Evolutionary conservation across 2,888 invertebrate genomes (phyloP).

Genomic region (Drosophila koepferae): DNA sequence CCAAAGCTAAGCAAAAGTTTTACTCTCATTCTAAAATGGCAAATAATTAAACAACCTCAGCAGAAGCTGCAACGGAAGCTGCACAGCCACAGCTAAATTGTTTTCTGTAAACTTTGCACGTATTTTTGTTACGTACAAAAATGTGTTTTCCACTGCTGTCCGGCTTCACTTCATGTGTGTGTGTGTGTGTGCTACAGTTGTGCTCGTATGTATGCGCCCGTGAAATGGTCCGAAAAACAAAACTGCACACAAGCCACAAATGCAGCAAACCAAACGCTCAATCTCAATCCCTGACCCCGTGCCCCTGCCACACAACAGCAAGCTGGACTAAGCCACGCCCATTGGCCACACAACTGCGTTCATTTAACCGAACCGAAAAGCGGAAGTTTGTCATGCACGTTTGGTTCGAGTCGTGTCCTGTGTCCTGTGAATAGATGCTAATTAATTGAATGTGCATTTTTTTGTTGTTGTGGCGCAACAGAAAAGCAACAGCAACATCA

Average conservation of each 20-base stretch:
- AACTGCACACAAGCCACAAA: slow-evolving; percentile 61
- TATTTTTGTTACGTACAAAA: slow-evolving; percentile 66
- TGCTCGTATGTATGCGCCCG: slow-evolving; percentile 37
- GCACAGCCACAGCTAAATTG: slow-evolving; percentile 57
- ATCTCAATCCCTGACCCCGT: slow-evolving; percentile 1
- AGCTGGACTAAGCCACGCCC: slow-evolving; percentile 34
- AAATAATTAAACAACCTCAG: slow-evolving; percentile 70
- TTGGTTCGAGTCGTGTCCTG: slow-evolving; percentile 40
- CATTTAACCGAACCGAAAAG: slow-evolving; percentile 62
- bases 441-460: slow-evolving; percentile 62
- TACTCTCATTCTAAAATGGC: slow-evolving; percentile 31
- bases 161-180: slow-evolving; percentile 18
- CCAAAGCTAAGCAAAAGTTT: slow-evolving; percentile 26
- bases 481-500: background rate
- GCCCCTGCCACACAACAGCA: background rate
- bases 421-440: slow-evolving; percentile 65
- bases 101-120: slow-evolving; percentile 77
- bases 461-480: slow-evolving; percentile 5
- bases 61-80: slow-evolving; percentile 40
- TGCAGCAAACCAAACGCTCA: slow-evolving; percentile 36
- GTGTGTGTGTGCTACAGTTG: slow-evolving; percentile 1
- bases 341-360: slow-evolving; percentile 55
- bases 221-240: slow-evolving; percentile 73
- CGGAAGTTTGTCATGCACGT: slow-evolving; percentile 73
- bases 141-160: slow-evolving; percentile 54